Base-by-base conservation (phyloP, 2,888 invertebrate genomes). In the Eristalis pertinax region DNA sequence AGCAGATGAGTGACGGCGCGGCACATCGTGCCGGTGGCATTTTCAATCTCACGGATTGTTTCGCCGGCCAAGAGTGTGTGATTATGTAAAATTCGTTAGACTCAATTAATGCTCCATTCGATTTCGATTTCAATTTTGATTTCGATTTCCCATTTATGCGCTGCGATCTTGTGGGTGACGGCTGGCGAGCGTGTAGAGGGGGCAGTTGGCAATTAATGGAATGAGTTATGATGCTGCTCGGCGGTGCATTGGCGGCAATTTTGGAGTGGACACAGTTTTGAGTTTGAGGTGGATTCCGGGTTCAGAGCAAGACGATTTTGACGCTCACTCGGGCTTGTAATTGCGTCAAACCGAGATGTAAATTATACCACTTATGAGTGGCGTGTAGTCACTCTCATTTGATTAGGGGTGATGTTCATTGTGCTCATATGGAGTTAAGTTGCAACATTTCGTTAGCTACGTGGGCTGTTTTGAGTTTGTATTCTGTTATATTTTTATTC, bases 131-230 rank as follows among this genome's bases (percentile, higher is more conserved):
- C 62, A 69, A 69, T 68, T 72, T 78, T 60, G 50, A 70, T 65
- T 78, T 64, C 26, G 26, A 19, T 69, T 76, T 77, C 35, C 15
- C 41, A 63, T 73, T 73, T 60, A 11, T 60, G 24, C 26, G 26
- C 26, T n/a, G 60, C 1, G 24, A 56, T 32, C 24, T 60, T 19
- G 56, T 38, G 56, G 13, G n/a, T 26, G 58, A 29, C 35, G 38
- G n/a, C 11, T 19, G 63, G 43, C 35, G 22, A 5, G 4, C 32
- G 50, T 69, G 29, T 63, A 15, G 64, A 64, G 58, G 74, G 65
- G 43, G 74, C n/a, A 82, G 77, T 75, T 82, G 62, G 56, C 74
- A 86, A 82, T 86, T 86, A 86, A 74, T 70, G 69, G 82, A 70
- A 86, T 83, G 68, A 83, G 72, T 83, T 86, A 83, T 79, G 82